Evolutionary conservation across 2,113 vertebrate genomes (phyloP).

Genomic region (Lophius piscatorius): DNA sequence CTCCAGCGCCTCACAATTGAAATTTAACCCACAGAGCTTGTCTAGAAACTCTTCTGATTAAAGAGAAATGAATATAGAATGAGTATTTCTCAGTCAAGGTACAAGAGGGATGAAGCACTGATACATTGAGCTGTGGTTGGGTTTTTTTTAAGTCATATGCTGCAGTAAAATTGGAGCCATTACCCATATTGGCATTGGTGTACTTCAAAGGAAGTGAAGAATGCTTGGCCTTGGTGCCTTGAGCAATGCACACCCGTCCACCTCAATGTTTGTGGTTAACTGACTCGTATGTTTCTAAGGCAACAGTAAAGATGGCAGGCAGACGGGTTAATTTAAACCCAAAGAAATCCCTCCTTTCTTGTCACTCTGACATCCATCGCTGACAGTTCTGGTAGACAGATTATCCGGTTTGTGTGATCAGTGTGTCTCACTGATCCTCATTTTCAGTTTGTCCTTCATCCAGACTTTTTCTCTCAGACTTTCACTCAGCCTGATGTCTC

Average conservation of each 20-base stretch:
- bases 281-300: conserved; percentile 41
- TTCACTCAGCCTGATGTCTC: conserved; percentile 5
- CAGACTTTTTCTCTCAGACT: not conserved
- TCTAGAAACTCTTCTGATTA: conserved; percentile 32
- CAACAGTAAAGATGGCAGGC: conserved; percentile 20
- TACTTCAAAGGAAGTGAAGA: conserved; percentile 71
- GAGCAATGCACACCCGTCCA: conserved; percentile 30
- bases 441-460: conserved; percentile 30
- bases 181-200: conserved; percentile 62
- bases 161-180: conserved; percentile 65
- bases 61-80: conserved; percentile 34
- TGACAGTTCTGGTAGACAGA: conserved; percentile 9
- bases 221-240: conserved; percentile 38
- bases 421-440: conserved; percentile 8
- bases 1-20: conserved; percentile 36
- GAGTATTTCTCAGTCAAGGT: conserved; percentile 34
- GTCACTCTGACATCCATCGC: not conserved
- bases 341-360: conserved; percentile 6
- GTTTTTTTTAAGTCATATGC: conserved; percentile 25
- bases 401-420: conserved; percentile 32
- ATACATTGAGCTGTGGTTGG: conserved; percentile 19
- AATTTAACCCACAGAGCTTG: conserved; percentile 28
- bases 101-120: conserved; percentile 19
- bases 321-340: conserved; percentile 37
- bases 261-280: conserved; percentile 44